Base-by-base conservation (phyloP, 2,113 vertebrate genomes). In the Pelobates fuscus region DNA sequence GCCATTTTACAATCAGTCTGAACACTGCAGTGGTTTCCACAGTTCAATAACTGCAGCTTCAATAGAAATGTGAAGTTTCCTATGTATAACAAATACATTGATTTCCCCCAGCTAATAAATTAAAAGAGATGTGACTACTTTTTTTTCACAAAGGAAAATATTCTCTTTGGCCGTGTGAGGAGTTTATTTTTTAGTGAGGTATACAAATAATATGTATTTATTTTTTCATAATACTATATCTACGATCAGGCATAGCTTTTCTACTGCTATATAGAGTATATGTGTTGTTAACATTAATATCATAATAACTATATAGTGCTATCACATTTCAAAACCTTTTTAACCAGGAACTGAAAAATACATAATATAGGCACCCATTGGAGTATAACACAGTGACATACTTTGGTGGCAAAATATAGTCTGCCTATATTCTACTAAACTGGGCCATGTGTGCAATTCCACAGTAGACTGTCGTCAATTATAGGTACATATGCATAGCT, bases 31-130 rank as follows among this genome's bases (percentile, higher is more conserved):
- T 67, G 73, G 59, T 77, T 77, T 77, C 64, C 64, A 77, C 73
- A 77, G 73, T 77, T 77, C 73, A 77, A 68, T 77, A 68, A 43
- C 65, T 61, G 64, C 73, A 77, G 73, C 73, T 77, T 77, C 73
- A 77, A 77, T 77, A 77, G 64, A 77, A 77, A 77, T 75, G 63
- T 75, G 71, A 75, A 77, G 73, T 77, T 77, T 77, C 73, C 73
- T 52, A 77, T 68, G 73, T 68, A 68, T 68, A 77, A 77, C 68
- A 77, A 77, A 77, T 77, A 77, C 43, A 77, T 76, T 68, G 73
- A 77, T 77, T 77, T 77, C 41, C 43, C 49, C 29, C 57, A 68
- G 73, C 41, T 77, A 76, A 76, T 76, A 77, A 68, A 77, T 77
- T 59, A 77, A 77, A 77, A 60, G 73, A 77, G 64, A 61, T 68